These are phyloP conservation scores for Onychostruthus taczanowskii DNA, from an alignment of 2,113 vertebrate species.

Conservation along the genomic window DNA sequence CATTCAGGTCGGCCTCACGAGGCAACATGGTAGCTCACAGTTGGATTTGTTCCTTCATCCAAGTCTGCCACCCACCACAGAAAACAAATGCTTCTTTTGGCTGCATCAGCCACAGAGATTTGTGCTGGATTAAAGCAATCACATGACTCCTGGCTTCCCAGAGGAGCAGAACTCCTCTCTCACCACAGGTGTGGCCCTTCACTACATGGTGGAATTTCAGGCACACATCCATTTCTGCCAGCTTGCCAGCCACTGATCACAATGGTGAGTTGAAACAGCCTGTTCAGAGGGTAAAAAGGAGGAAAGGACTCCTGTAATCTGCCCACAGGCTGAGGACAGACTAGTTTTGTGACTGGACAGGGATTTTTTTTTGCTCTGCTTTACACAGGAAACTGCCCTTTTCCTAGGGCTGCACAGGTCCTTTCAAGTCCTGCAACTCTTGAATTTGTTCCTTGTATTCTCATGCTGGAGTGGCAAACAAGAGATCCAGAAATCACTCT, in stretches of 20 bases:
- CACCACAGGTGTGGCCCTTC: not conserved
- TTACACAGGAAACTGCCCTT: not conserved
- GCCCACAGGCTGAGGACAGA: not conserved
- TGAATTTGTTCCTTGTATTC: not conserved
- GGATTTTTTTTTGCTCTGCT: not conserved
- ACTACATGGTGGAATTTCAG: not conserved
- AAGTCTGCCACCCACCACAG: not conserved
- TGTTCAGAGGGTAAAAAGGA: not conserved
- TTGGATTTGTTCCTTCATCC: not conserved
- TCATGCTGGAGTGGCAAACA: not conserved
- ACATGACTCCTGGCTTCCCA: not conserved
- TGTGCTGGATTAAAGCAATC: not conserved
- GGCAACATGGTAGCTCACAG: accelerated
- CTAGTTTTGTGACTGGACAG: not conserved
- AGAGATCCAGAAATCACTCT: not conserved
- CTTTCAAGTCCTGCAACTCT: not conserved
- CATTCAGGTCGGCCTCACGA: not conserved
- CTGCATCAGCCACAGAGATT: not conserved
- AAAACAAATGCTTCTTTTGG: not conserved
- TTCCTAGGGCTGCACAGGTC: not conserved
- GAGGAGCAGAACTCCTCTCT: not conserved
- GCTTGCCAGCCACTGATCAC: not conserved
- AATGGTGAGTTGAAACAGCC: not conserved
- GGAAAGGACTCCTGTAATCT: not conserved
- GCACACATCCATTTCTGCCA: not conserved